phyloP scores from a whole-genome alignment of 2,113 vertebrate genomes.

The Catagonus wagneri region DNA sequence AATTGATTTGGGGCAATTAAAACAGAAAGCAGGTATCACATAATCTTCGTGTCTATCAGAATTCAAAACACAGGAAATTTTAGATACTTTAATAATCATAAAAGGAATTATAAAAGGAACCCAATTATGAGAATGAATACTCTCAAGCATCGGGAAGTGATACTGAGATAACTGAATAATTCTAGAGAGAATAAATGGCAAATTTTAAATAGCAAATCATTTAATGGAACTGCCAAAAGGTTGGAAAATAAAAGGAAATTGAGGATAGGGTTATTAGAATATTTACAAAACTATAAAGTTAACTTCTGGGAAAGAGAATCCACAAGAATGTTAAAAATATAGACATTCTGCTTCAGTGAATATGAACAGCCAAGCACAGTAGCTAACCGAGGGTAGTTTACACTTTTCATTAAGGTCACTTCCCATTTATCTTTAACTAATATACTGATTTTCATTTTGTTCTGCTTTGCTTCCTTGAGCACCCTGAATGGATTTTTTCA shows the following conservation, averaged over 20 bases:
- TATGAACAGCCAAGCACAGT: not conserved
- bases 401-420: not conserved
- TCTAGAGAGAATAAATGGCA: not conserved
- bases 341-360: not conserved
- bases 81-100: constrained; percentile 20
- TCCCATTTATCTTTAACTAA: not conserved
- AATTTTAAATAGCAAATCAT: constrained; percentile 41
- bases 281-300: not conserved
- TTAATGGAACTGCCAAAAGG: not conserved
- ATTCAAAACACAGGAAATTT: constrained; percentile 46
- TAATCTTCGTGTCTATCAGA: not conserved
- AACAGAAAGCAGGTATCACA: not conserved
- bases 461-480: not conserved
- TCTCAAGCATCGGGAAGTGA: not conserved
- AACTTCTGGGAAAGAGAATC: not conserved
- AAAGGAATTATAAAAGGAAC: constrained; percentile 6
- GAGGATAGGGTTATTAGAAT: not conserved
- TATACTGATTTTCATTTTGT: not conserved
- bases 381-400: rapidly evolving
- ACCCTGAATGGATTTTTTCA: not conserved
- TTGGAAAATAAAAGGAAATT: not conserved
- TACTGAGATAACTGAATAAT: not conserved
- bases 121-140: not conserved
- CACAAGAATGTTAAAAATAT: not conserved
- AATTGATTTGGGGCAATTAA: constrained; percentile 16